phyloP scores from a whole-genome alignment of 2,888 invertebrate genomes.

The Morpho helenor region DNA sequence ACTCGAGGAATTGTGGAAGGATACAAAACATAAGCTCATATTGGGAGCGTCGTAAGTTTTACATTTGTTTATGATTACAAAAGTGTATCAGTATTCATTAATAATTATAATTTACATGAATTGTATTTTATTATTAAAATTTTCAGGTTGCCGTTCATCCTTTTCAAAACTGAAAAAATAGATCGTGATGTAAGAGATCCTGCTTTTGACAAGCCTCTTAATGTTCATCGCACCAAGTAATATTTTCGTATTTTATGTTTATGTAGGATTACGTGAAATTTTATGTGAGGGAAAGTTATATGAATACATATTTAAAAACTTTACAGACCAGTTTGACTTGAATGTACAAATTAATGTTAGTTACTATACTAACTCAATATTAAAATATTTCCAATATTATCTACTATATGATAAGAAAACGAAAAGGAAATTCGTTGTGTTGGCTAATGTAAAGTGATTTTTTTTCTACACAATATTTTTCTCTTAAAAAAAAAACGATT shows the following conservation, averaged over 20 bases:
- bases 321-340: too few species aligned
- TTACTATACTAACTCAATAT: too few species aligned
- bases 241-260: slow-evolving; percentile 11
- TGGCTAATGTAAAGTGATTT: too few species aligned
- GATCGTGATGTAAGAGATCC: slow-evolving; percentile 61
- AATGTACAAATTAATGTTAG: too few species aligned
- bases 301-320: too few species aligned
- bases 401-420: too few species aligned
- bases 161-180: slow-evolving; percentile 65
- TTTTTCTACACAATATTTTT: too few species aligned
- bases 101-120: neutral
- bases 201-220: slow-evolving; percentile 55
- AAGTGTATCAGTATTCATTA: neutral
- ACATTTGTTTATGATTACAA: neutral
- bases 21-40: slow-evolving; percentile 67
- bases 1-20: slow-evolving; percentile 54
- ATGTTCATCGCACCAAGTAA: slow-evolving; percentile 49
- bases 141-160: slow-evolving; percentile 64
- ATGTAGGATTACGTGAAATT: too few species aligned
- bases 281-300: too few species aligned
- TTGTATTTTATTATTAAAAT: neutral
- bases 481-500: too few species aligned
- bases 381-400: too few species aligned
- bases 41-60: slow-evolving; percentile 58
- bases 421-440: too few species aligned